These are phyloP conservation scores for Apteryx owenii DNA, from an alignment of 2,113 vertebrate genomes.

Conservation along the genomic window DNA sequence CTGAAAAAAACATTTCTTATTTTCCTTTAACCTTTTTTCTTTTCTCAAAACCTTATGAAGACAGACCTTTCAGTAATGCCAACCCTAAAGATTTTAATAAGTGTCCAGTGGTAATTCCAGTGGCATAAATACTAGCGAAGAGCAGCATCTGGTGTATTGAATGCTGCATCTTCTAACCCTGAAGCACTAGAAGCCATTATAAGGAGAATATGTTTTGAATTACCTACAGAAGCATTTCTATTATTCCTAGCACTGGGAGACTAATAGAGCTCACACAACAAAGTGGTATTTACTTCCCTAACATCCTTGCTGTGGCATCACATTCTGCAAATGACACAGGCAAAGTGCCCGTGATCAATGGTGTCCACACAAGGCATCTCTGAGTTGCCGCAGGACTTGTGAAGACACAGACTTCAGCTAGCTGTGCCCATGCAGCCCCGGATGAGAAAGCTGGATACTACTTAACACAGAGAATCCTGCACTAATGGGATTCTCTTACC, in stretches of 20 bases:
- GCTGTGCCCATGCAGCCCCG: not conserved
- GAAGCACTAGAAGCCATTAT: not conserved
- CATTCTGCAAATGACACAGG: not conserved
- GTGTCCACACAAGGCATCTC: not conserved
- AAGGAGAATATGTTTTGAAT: not conserved
- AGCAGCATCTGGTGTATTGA: not conserved
- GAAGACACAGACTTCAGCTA: not conserved
- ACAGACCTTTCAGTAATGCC: not conserved
- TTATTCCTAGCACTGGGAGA: not conserved
- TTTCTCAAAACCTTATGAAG: not conserved
- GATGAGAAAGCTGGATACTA: not conserved
- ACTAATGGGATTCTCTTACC: not conserved
- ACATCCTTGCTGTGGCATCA: too few relatives aligned
- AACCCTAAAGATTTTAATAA: fast-evolving
- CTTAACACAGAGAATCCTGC: not conserved
- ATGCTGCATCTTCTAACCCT: not conserved
- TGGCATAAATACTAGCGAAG: not conserved
- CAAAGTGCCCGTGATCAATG: not conserved
- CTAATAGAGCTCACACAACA: not conserved
- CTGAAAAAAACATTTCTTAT: not conserved
- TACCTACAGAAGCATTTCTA: not conserved
- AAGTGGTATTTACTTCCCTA: not conserved
- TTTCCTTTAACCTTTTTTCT: not conserved
- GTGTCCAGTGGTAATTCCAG: too few relatives aligned
- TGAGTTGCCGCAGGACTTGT: not conserved